phyloP scores from a whole-genome alignment of 2,797 vertebrate genomes.

The Gymnoscopelus microlampas region DNA sequence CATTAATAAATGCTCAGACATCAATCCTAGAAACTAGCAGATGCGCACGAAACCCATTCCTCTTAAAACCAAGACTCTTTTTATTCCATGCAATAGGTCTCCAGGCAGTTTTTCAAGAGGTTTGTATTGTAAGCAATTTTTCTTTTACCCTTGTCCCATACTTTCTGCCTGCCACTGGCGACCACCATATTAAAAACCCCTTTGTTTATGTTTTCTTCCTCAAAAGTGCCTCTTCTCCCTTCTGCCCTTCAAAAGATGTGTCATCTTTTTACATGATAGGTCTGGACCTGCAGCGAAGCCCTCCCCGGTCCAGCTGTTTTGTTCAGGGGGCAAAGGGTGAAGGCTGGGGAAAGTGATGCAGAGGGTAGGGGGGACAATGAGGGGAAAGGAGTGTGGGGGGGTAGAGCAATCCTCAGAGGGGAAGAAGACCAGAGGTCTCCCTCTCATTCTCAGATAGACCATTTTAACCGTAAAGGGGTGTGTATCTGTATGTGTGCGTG shows the following conservation, averaged over 20 bases:
- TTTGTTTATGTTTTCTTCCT: constrained; percentile 70
- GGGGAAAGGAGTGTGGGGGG: constrained; percentile 19
- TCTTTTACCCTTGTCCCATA: constrained; percentile 49
- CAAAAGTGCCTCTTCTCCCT: constrained; percentile 52
- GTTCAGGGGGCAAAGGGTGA: constrained; percentile 60
- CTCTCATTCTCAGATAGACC: constrained; percentile 46
- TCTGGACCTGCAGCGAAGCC: constrained; percentile 75
- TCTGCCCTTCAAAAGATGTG: constrained; percentile 71
- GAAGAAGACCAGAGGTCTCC: constrained; percentile 46
- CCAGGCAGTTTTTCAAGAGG: constrained; percentile 68
- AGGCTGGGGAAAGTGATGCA: constrained; percentile 55
- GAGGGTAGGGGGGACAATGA: constrained; percentile 45
- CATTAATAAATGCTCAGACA: too few relatives aligned
- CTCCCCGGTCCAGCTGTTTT: constrained; percentile 73
- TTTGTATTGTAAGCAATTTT: constrained; percentile 77
- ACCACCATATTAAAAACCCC: constrained; percentile 72
- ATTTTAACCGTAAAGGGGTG: constrained; percentile 51
- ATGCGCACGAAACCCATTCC: constrained; percentile 38
- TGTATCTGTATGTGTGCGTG: constrained; percentile 23
- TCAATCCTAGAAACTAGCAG: constrained; percentile 27
- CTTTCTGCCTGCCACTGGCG: constrained; percentile 63
- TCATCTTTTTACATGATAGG: constrained; percentile 71
- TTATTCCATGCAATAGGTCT: constrained; percentile 54
- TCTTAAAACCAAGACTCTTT: constrained; percentile 48
- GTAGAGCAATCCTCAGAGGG: constrained; percentile 46